Percentiles rank a stretch among this genome's conserved stretches.
Evolutionary conservation across 2,888 invertebrate species (phyloP).

Genomic region (Mactromeris polynyma): DNA sequence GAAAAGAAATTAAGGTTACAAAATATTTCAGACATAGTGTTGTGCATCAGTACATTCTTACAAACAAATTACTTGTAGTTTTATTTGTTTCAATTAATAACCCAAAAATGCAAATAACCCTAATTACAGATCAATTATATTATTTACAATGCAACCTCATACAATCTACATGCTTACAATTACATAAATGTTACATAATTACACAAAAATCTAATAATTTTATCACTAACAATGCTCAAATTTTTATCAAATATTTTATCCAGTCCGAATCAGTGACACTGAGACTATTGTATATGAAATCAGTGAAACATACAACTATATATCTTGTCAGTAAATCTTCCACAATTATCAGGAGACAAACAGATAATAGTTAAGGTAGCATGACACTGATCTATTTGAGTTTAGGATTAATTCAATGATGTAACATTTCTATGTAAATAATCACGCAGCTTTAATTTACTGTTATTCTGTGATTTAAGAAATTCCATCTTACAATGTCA

Average conservation of each 20-base stretch:
- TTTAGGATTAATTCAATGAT: constrained; percentile 42
- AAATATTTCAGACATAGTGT: too few relatives aligned
- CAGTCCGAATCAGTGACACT: background rate
- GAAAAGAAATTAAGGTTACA: too few relatives aligned
- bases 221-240: background rate
- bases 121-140: too few relatives aligned
- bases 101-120: too few relatives aligned
- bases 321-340: background rate
- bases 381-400: constrained; percentile 57
- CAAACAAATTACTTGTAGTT: too few relatives aligned
- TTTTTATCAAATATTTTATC: background rate
- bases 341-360: background rate
- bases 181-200: background rate
- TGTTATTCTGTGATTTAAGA: background rate
- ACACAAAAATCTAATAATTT: background rate
- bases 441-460: background rate
- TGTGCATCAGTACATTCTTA: too few relatives aligned
- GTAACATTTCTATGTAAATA: constrained; percentile 34
- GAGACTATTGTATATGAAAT: constrained; percentile 12
- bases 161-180: too few relatives aligned
- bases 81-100: too few relatives aligned
- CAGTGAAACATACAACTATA: background rate
- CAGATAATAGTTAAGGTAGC: background rate
- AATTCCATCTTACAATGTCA: background rate
- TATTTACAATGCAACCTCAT: too few relatives aligned